Base-by-base conservation (phyloP, 1,140 invertebrate genomes). In the Drosophila auraria region DNA sequence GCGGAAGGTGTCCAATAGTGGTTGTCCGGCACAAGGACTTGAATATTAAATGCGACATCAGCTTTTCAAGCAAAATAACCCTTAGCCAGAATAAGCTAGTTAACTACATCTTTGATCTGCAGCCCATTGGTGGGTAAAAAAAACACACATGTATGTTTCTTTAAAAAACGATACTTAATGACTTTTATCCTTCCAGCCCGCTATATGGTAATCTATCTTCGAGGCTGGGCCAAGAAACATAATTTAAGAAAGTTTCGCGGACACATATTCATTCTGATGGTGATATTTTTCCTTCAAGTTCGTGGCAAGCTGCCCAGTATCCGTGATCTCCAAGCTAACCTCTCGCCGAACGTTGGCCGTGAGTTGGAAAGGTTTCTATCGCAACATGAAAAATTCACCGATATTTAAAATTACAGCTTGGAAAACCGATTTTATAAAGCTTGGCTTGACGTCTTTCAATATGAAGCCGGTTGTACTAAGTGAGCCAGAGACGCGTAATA, bases 121-220 rank as follows among this genome's bases (percentile, higher is more conserved):
- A 82, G 44, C 80, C 80, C 0, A 59, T 82, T 7, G 77, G 77
- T 72, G 42, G 20, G 45, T n/a, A n/a, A 15, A 17, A 42, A 12
- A 14, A 5, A 12, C 36, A 33, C 9, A 33, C 9, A 36, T 36
- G 9, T 9, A 12, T n/a, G 6, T 38, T 8, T 15, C 3, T 5
- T 1, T 2, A 25, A 56, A 56, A 2, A 14, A 50, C 11, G 33
- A 27, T 20, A 20, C 9, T 8, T 44, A 38, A 8, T n/a, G 0
- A 14, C 17, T 9, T 23, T 45, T 7, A 6, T 7, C 36, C 25
- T 3, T 14, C 1, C 36, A 80, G 80, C 73, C 25, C 79, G 80
- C n/a, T 82, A 81, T 47, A 82, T 82, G 80, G 66, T 73, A 1
- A 61, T 78, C 38, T 82, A 47, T 51, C 56, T 82, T 30, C 36